Percentiles rank a stretch among this genome's conserved stretches.
Evolutionary conservation across 2,797 vertebrate species (phyloP).

Genomic region (Trachops cirrhosus): DNA sequence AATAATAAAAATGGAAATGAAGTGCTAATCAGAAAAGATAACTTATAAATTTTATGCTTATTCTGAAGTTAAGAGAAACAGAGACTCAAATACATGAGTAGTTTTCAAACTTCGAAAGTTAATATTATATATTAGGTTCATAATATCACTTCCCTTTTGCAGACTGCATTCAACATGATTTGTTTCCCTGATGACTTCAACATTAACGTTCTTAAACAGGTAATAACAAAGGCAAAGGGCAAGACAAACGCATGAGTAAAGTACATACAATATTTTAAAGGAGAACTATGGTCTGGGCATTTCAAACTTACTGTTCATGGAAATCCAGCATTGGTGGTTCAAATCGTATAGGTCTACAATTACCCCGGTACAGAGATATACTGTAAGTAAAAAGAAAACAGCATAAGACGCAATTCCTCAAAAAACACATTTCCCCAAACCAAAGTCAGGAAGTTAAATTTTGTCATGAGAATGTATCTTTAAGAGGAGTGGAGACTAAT

Average conservation of each 20-base stretch:
- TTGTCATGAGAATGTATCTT: not conserved
- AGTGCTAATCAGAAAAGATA: constrained; percentile 24
- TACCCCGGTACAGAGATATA: constrained; percentile 92
- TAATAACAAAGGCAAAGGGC: not conserved
- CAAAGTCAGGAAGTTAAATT: not conserved
- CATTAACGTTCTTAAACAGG: not conserved
- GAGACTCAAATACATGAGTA: not conserved
- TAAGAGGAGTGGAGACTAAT: not conserved
- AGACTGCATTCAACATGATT: not conserved
- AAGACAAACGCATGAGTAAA: constrained; percentile 8
- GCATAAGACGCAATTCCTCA: constrained; percentile 34
- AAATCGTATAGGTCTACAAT: constrained; percentile 96
- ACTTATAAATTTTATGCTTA: not conserved
- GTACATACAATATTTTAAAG: not conserved
- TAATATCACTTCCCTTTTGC: not conserved
- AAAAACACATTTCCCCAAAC: not conserved
- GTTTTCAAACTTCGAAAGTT: not conserved
- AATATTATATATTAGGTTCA: not conserved
- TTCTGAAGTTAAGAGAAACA: not conserved
- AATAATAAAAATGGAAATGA: constrained; percentile 31
- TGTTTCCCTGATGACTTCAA: not conserved
- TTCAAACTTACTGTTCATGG: constrained; percentile 95
- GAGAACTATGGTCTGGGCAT: constrained; percentile 1
- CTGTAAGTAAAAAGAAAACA: constrained; percentile 83
- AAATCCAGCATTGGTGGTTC: constrained; percentile 99